Percentiles rank a stretch among this genome's conserved stretches.
These are phyloP conservation scores for Drosophila nigritarsus DNA, from an alignment of 2,888 invertebrate species.

Conservation along the genomic window DNA sequence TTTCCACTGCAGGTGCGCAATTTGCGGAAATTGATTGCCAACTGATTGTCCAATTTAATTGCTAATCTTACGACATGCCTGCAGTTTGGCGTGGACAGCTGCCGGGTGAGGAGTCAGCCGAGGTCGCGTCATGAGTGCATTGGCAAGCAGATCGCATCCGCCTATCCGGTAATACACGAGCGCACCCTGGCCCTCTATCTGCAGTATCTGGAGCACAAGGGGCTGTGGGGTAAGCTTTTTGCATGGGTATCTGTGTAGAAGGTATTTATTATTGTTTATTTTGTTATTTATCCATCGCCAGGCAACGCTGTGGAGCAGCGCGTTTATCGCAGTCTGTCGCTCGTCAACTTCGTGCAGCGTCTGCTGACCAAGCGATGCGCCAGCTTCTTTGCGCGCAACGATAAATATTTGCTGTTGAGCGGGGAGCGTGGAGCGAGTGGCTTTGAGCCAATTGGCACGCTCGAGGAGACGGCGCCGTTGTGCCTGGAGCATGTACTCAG, in stretches of 20 bases:
- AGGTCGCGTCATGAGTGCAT: conserved; percentile 68
- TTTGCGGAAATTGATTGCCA: not conserved
- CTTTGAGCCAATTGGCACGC: conserved; percentile 86
- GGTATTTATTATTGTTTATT: not conserved
- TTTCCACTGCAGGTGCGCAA: conserved; percentile 77
- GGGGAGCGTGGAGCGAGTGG: conserved; percentile 85
- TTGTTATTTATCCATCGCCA: conserved; percentile 6
- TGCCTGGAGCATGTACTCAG: conserved; percentile 86
- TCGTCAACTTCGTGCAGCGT: conserved; percentile 86
- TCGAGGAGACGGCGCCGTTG: conserved; percentile 85
- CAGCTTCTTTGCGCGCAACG: conserved; percentile 85
- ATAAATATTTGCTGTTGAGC: conserved; percentile 85
- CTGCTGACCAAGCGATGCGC: conserved; percentile 86
- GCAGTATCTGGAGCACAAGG: conserved; percentile 88
- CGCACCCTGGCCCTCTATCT: conserved; percentile 88
- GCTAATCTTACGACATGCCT: not conserved
- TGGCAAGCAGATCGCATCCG: conserved; percentile 85
- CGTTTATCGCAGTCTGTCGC: conserved; percentile 76
- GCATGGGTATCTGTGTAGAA: not conserved
- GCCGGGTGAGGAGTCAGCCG: conserved; percentile 79
- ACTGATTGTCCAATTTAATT: not conserved
- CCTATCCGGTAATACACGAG: conserved; percentile 90
- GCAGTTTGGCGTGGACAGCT: conserved; percentile 83
- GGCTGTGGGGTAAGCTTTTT: conserved; percentile 72
- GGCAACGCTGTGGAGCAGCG: conserved; percentile 55